Evolutionary conservation across 2,797 vertebrate genomes (phyloP).

Genomic region (Allobates femoralis): DNA sequence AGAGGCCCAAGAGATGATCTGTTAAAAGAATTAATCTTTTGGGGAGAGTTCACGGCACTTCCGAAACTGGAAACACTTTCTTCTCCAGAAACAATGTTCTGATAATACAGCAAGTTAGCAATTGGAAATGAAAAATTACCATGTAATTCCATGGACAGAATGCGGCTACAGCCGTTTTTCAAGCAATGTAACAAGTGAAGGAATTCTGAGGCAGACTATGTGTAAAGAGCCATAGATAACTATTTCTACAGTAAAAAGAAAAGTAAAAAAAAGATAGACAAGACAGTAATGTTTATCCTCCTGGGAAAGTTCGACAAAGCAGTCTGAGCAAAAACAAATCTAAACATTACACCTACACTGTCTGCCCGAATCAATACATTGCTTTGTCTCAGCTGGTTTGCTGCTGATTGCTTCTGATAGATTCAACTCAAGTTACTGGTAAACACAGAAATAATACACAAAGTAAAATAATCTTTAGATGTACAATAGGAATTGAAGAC

Average conservation of each 20-base stretch:
- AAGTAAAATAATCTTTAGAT: constrained; percentile 12
- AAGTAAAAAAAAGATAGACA: not conserved
- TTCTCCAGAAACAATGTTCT: not conserved
- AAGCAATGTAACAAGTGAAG: not conserved
- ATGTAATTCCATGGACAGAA: not conserved
- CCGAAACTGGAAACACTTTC: not conserved
- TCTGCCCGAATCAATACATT: constrained; percentile 44
- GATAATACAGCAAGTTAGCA: not conserved
- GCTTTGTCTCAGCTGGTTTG: constrained; percentile 29
- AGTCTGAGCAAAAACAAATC: constrained; percentile 32
- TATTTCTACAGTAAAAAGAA: not conserved
- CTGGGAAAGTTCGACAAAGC: constrained; percentile 3
- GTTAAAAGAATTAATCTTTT: not conserved
- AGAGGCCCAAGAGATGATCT: not conserved
- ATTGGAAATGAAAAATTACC: not conserved
- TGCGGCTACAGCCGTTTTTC: not conserved
- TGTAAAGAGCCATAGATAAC: not conserved
- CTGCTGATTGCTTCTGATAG: not conserved
- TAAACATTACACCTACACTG: constrained; percentile 36
- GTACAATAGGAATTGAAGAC: not conserved
- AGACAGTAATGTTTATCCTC: not conserved
- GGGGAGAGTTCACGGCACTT: not conserved
- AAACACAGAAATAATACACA: constrained; percentile 31
- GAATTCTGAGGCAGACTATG: not conserved
- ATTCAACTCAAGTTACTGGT: constrained; percentile 25